Base-by-base conservation (phyloP, 2,797 vertebrate genomes). In the Paratrypauchen microcephalus region DNA sequence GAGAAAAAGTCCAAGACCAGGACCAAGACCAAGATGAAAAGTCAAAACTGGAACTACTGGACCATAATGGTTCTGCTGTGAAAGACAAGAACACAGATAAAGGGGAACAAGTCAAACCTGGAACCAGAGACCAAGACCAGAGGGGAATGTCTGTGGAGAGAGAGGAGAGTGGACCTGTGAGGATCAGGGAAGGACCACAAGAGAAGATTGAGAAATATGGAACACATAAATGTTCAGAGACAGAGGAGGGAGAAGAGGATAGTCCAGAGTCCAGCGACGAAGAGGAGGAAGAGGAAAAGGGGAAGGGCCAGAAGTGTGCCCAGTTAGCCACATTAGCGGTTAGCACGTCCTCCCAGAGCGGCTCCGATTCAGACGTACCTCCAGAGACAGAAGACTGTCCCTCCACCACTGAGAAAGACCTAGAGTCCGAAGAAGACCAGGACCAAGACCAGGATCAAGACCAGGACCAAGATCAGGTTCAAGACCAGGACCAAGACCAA, bases 311-410 rank as follows among this genome's bases (percentile, higher is more conserved):
- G 9, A 55, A 0, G 2, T 12, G 21, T 23, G n/a, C 21, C 7
- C n/a, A 13, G 52, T 23, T 24, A 23, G 21, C 21, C 21, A 55
- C 52, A 11, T 24, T 55, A 23, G 21, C 52, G 0, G 52, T 55
- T 23, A 55, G 52, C 21, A 55, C 52, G 5, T 55, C 52, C 52
- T 55, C 52, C 9, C 52, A 55, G 52, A 59, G 57, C 18, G 57
- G 28, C 80, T 98, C 97, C 0, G 98, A 99, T 86, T 99, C 98
- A 0, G 98, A 99, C 2, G 97, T 99, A 9, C 98, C 98, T 0
- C 98, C 98, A 13, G 98, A 95, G 89, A 99, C 98, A 0, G 98
- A 99, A 76, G 98, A 99, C 78, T 99, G 98, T 83, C 98, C 98
- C 0, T 99, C 98, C 58, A 99, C 99, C 76, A 99, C 97, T 15